phyloP scores from a whole-genome alignment of 2,113 vertebrate species.

The Dipodomys merriami region DNA sequence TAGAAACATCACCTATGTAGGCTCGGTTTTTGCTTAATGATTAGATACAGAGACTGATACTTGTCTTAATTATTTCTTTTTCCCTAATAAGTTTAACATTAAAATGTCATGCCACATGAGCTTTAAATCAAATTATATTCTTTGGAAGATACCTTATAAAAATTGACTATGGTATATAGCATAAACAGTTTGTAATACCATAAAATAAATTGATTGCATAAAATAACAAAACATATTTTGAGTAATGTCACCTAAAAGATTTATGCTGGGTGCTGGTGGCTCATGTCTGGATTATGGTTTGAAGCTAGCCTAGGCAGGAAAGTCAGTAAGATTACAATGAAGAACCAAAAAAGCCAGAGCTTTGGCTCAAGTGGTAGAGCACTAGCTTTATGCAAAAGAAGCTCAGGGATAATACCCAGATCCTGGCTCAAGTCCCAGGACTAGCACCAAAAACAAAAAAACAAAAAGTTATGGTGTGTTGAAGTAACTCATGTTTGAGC shows the following conservation, averaged over 20 bases:
- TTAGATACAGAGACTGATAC: not conserved
- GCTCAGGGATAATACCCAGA: no score
- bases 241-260: conserved; percentile 35
- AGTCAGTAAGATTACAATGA: no score
- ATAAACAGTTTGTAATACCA: not conserved
- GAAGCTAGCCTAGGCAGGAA: no score
- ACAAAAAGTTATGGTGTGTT: not conserved
- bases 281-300: not conserved
- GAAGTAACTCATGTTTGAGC: conserved; percentile 48
- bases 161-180: not conserved
- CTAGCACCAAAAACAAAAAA: no score
- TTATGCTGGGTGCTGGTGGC: conserved; percentile 43
- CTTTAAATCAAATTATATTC: conserved; percentile 1
- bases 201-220: conserved; percentile 6
- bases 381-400: no score
- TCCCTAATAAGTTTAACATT: conserved; percentile 23
- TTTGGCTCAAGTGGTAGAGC: no score
- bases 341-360: no score
- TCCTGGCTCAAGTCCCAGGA: no score
- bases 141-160: conserved; percentile 26
- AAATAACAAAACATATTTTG: conserved; percentile 43
- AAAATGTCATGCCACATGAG: conserved; percentile 42
- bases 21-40: conserved; percentile 10
- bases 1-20: not conserved
- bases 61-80: conserved; percentile 1